phyloP scores from a whole-genome alignment of 2,797 vertebrate species.

The Mus minutoides region DNA sequence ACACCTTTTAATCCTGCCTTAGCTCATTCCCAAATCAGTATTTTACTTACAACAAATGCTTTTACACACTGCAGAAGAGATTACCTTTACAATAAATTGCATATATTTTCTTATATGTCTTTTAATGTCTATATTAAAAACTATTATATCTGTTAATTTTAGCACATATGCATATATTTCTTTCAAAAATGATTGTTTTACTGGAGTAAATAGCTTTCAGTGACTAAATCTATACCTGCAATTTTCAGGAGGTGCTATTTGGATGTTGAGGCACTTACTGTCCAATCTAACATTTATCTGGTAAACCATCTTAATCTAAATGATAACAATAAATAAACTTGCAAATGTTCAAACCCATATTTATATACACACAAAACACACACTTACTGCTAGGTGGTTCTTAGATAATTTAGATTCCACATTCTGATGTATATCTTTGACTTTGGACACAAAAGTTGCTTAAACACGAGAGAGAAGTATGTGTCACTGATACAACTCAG shows the following conservation, averaged over 20 bases:
- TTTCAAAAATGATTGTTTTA: neutral
- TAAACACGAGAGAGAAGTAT: neutral
- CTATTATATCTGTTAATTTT: neutral
- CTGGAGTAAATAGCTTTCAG: neutral
- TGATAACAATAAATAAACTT: neutral
- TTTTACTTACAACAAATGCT: too few species aligned
- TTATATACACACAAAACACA: neutral
- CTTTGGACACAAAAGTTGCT: neutral
- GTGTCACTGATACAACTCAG: neutral
- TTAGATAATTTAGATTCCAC: neutral
- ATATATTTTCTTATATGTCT: neutral
- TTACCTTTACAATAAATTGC: too few species aligned
- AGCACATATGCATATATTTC: neutral
- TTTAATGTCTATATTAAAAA: neutral
- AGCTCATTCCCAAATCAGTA: too few species aligned
- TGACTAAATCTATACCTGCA: neutral
- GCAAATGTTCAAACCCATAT: neutral
- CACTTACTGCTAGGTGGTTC: neutral
- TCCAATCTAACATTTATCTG: neutral
- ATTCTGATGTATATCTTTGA: neutral
- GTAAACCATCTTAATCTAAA: neutral
- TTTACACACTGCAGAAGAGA: too few species aligned
- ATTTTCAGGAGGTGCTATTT: neutral
- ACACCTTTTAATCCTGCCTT: too few species aligned
- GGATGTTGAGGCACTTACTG: neutral